Evolutionary conservation across 2,888 invertebrate genomes (phyloP).

Genomic region (Lochmaea crataegi): DNA sequence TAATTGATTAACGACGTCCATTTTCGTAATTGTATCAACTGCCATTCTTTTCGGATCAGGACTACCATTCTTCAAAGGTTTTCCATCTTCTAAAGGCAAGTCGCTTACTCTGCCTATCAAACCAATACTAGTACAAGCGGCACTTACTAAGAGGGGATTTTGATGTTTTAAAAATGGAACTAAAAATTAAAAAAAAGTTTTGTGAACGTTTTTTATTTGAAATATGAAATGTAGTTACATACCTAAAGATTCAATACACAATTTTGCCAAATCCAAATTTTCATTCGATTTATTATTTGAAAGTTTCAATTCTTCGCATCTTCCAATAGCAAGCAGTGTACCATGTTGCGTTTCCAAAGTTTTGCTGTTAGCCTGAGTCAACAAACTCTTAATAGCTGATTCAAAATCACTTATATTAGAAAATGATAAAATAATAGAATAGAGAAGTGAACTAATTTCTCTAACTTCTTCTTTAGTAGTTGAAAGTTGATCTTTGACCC

Average conservation of each 20-base stretch:
- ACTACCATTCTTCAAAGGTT: conserved; percentile 64
- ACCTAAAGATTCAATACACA: conserved; percentile 63
- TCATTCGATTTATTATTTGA: conserved; percentile 54
- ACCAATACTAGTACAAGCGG: conserved; percentile 78
- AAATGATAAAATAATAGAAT: conserved; percentile 75
- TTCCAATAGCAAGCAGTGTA: conserved; percentile 77
- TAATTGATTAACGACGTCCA: conserved; percentile 76
- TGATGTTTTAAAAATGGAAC: conserved; percentile 74
- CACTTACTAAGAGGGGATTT: conserved; percentile 73
- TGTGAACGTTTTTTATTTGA: background rate
- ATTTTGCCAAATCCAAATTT: conserved; percentile 71
- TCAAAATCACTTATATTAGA: conserved; percentile 70
- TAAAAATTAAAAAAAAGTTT: conserved; percentile 58
- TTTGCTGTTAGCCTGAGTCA: conserved; percentile 69
- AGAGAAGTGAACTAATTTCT: conserved; percentile 78
- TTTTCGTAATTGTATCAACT: conserved; percentile 70
- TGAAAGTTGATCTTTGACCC: conserved; percentile 72
- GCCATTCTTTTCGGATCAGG: conserved; percentile 63
- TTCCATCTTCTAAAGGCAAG: conserved; percentile 62
- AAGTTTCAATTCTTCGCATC: conserved; percentile 77
- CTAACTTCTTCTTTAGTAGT: conserved; percentile 83
- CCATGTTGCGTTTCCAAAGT: conserved; percentile 83
- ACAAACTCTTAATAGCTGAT: conserved; percentile 69
- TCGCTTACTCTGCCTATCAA: conserved; percentile 61
- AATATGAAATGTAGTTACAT: background rate